Conservation (phyloP, 2,888 invertebrate genomes). For the Aporophyla lueneburgensis region DNA sequence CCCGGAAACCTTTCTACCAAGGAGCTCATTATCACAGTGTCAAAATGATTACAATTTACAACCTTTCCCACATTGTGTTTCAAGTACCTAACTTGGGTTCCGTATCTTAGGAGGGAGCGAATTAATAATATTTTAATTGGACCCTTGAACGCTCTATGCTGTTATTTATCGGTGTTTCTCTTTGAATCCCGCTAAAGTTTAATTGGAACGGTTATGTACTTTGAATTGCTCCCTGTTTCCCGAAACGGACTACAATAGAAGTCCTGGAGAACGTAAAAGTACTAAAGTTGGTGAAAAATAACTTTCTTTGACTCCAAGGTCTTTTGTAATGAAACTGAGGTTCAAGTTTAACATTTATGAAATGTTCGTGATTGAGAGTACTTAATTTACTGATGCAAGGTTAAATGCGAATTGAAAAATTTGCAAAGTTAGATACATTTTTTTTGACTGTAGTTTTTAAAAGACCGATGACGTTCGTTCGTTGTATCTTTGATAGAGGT, state of each 20-base stretch:
- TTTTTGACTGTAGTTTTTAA: neutral
- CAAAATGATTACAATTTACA: slow-evolving; percentile 57
- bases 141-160: slow-evolving; percentile 46
- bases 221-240: slow-evolving; percentile 36
- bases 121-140: slow-evolving; percentile 68
- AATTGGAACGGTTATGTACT: slow-evolving; percentile 58
- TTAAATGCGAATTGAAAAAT: neutral
- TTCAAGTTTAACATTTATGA: slow-evolving; percentile 14
- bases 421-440: no score
- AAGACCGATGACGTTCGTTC: neutral
- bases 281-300: slow-evolving; percentile 38
- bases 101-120: slow-evolving; percentile 45
- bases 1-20: slow-evolving; percentile 12
- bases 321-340: slow-evolving; percentile 14
- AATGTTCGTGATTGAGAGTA: slow-evolving; percentile 6
- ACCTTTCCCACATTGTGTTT: slow-evolving; percentile 38
- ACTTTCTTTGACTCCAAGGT: slow-evolving; percentile 3
- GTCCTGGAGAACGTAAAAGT: slow-evolving; percentile 13
- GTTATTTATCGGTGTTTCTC: slow-evolving; percentile 65
- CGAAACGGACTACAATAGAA: slow-evolving; percentile 47
- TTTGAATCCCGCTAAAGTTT: slow-evolving; percentile 64
- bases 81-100: slow-evolving; percentile 45
- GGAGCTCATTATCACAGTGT: slow-evolving; percentile 49
- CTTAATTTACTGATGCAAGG: slow-evolving; percentile 1
- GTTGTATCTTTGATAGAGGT: neutral